Evolutionary conservation across 2,888 invertebrate genomes (phyloP).

Genomic region (Drosophila neonasuta): DNA sequence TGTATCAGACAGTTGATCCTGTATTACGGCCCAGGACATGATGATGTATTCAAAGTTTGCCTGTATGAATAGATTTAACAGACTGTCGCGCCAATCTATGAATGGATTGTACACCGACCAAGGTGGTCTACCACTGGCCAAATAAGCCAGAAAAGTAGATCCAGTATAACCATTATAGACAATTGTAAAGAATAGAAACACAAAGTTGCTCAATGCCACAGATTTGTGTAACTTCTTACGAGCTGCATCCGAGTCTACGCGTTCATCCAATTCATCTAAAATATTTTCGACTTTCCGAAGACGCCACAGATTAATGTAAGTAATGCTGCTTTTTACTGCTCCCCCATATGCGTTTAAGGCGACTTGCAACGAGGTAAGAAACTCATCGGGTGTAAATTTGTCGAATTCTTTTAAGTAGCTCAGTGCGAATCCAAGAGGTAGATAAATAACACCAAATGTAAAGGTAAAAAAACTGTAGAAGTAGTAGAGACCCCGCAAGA

Average conservation of each 20-base stretch:
- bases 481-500: neutral
- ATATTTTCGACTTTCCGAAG: constrained; percentile 14
- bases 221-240: constrained; percentile 6
- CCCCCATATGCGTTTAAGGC: constrained; percentile 5
- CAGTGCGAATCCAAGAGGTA: constrained; percentile 6
- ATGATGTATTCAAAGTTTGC: constrained; percentile 20
- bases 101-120: constrained; percentile 19
- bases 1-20: constrained; percentile 26
- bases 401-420: constrained; percentile 6
- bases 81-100: constrained; percentile 11
- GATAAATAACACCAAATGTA: constrained; percentile 6
- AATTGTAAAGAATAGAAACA: constrained; percentile 7
- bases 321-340: neutral
- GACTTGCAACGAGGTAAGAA: constrained; percentile 16
- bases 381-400: constrained; percentile 12
- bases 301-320: constrained; percentile 9
- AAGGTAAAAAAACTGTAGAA: constrained; percentile 1
- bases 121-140: constrained; percentile 16
- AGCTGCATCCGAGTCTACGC: neutral
- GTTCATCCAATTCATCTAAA: constrained; percentile 14
- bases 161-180: neutral
- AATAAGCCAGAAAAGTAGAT: constrained; percentile 6
- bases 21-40: constrained; percentile 20
- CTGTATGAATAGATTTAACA: neutral
- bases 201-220: constrained; percentile 8